These are phyloP conservation scores for Vimba vimba DNA, from an alignment of 2,113 vertebrate species.

Conservation along the genomic window DNA sequence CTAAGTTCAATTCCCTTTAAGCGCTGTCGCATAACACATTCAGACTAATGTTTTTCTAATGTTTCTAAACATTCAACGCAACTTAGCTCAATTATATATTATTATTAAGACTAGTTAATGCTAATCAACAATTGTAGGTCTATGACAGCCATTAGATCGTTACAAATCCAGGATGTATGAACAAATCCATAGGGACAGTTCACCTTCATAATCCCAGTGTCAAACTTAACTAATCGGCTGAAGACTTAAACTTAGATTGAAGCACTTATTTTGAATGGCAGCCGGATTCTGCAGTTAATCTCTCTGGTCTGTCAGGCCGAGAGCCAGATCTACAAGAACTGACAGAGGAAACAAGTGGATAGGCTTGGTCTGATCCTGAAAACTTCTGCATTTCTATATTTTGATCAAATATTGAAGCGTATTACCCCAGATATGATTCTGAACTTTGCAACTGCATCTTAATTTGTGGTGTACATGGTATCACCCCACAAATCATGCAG, in stretches of 20 bases:
- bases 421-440: background rate
- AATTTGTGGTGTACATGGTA: background rate
- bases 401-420: background rate
- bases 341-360: background rate
- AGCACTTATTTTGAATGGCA: constrained; percentile 23
- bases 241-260: constrained; percentile 21
- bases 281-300: constrained; percentile 5
- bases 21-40: no score
- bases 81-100: background rate
- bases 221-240: constrained; percentile 40
- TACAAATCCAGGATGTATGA: constrained; percentile 8
- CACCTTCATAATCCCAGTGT: constrained; percentile 3
- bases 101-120: background rate
- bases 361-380: background rate
- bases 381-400: background rate
- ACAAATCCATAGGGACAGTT: constrained; percentile 24
- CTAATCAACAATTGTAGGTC: background rate
- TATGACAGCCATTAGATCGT: background rate
- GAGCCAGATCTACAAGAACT: background rate
- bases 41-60: no score
- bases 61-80: background rate
- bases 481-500: background rate
- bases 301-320: background rate
- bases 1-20: no score
- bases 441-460: background rate